Evolutionary conservation across 2,888 invertebrate species (phyloP), one percentile per base, ranked within the genome.

Genomic region (Eilema depressum): DNA sequence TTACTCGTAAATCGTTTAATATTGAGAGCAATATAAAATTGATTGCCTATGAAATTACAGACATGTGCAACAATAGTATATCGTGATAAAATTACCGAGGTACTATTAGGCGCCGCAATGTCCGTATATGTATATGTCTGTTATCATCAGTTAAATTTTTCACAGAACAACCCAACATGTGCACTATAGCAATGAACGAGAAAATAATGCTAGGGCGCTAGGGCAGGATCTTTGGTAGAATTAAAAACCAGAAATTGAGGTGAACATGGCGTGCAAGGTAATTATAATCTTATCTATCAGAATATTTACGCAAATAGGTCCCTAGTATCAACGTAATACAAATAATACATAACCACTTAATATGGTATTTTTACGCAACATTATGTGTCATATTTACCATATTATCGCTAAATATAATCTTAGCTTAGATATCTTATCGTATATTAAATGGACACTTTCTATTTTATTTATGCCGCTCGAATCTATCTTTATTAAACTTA

Each of bases 351-450:
- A 47, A 53, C 53, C n/a, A 53, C 53, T 53, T 53, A 20, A 1
- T 47, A 53, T 53, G 53, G 20, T 53, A 53, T 53, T n/a, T 53
- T 53, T 53, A n/a, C 47, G 53, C n/a, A 53, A 53, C 53, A 53
- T n/a, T 47, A 37, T 0, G 14, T 41, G 17, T 47, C 20, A 53
- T n/a, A 53, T 53, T 62, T 77, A 75, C 66, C 74, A 75, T 74
- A 64, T 70, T 71, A 76, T 72, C 65, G 68, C 53, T 63, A 3
- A 23, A 56, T 67, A 74, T 78, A 75, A 75, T 73, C 59, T 33
- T 47, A 30, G 68, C 30, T 69, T 62, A 68, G 68, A 66, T 70
- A 71, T 75, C 11, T 69, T 73, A 76, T 70, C 74, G 33, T 20
- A 66, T 56, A 59, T 69, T 53, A 62, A 17, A 69, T 41, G 59